phyloP scores from a whole-genome alignment of 1,140 invertebrate species.

The Battus philenor region DNA sequence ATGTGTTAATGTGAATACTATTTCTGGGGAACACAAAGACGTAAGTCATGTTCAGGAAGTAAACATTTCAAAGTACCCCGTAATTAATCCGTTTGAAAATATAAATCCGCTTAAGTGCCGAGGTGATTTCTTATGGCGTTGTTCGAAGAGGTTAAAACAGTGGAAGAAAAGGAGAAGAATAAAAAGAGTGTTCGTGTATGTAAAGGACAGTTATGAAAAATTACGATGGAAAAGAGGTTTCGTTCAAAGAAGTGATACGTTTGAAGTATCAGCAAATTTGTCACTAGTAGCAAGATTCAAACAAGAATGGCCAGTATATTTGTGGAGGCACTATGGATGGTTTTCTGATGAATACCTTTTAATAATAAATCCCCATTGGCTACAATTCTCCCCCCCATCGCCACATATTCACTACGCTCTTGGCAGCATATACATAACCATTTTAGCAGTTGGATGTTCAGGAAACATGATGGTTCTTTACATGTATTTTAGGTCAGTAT shows the following conservation, averaged over 20 bases:
- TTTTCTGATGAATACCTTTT: constrained; percentile 77
- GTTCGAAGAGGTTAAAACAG: constrained; percentile 43
- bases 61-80: constrained; percentile 20
- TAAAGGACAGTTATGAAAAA: constrained; percentile 17
- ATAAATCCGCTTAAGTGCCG: constrained; percentile 31
- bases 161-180: constrained; percentile 58
- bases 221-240: constrained; percentile 17
- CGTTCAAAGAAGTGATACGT: constrained; percentile 6
- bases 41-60: constrained; percentile 18
- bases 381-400: constrained; percentile 78
- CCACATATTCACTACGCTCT: constrained; percentile 76
- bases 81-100: constrained; percentile 17
- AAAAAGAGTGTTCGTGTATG: constrained; percentile 2
- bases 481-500: constrained; percentile 77
- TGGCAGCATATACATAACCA: constrained; percentile 76
- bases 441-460: constrained; percentile 77
- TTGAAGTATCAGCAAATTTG: constrained; percentile 3
- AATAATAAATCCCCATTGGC: constrained; percentile 80
- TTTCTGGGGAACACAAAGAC: constrained; percentile 18
- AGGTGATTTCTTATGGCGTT: constrained; percentile 27
- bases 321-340: constrained; percentile 71
- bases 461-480: constrained; percentile 81
- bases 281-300: constrained; percentile 41
- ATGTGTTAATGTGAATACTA: constrained; percentile 31
- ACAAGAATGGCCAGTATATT: constrained; percentile 63